Evolutionary conservation across 2,113 vertebrate species (phyloP).

Genomic region (Perca fluviatilis): DNA sequence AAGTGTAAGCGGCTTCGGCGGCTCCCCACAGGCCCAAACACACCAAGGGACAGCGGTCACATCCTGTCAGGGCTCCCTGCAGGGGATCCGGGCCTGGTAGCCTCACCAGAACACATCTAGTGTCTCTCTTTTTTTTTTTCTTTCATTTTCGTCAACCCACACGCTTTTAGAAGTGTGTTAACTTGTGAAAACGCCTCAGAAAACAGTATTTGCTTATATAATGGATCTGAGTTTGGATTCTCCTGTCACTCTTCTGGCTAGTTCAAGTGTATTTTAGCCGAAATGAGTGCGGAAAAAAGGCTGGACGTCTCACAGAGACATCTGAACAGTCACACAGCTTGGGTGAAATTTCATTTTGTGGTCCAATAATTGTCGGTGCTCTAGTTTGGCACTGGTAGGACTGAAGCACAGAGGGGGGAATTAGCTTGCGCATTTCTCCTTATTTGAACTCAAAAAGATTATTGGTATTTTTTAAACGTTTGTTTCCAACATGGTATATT

Average conservation of each 20-base stretch:
- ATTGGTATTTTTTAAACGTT: slow-evolving; percentile 10
- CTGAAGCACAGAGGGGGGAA: not conserved
- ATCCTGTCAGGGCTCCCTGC: slow-evolving; percentile 91
- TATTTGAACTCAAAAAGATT: not conserved
- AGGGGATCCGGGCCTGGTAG: slow-evolving; percentile 96
- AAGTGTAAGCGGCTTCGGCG: slow-evolving; percentile 79
- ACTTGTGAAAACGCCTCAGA: slow-evolving; percentile 32
- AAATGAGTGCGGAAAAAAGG: not conserved
- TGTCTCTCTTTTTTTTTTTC: not conserved
- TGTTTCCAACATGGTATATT: slow-evolving; percentile 58
- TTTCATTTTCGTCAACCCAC: slow-evolving; percentile 21
- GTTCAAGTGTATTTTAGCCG: not conserved
- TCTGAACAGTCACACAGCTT: not conserved
- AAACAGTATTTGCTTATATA: slow-evolving; percentile 47
- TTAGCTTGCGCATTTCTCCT: slow-evolving; percentile 19
- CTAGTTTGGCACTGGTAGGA: not conserved
- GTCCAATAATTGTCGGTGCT: slow-evolving; percentile 33
- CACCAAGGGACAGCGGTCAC: slow-evolving; percentile 87
- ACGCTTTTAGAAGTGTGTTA: slow-evolving; percentile 35
- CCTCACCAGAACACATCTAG: slow-evolving; percentile 17
- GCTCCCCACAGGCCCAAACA: slow-evolving; percentile 78
- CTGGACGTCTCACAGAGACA: not conserved
- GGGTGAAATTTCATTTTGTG: not conserved
- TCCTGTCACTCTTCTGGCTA: not conserved
- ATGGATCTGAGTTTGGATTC: slow-evolving; percentile 37